phyloP scores from a whole-genome alignment of 2,888 invertebrate genomes.

The Fissipunctia ypsillon region DNA sequence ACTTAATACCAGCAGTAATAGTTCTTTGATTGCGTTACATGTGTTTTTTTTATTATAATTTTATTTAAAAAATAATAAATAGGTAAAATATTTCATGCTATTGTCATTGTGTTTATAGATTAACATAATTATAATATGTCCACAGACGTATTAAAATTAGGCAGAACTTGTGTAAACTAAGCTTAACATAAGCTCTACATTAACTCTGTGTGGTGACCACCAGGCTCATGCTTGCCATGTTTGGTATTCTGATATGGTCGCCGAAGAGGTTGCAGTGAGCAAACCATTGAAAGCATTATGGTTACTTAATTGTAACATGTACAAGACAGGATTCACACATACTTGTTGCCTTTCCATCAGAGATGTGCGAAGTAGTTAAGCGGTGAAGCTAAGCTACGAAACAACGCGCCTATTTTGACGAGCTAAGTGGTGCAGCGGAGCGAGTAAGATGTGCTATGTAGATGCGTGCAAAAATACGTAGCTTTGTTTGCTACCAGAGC shows the following conservation, averaged over 20 bases:
- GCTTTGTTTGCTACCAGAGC: no score
- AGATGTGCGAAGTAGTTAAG: no score
- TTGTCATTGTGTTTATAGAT: constrained; percentile 28
- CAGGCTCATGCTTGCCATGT: not conserved
- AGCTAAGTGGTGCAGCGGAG: not conserved
- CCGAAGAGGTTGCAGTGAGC: not conserved
- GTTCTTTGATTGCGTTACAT: not conserved
- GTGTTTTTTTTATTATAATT: constrained; percentile 14
- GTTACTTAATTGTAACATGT: not conserved
- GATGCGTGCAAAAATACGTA: no score
- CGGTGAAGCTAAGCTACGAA: no score
- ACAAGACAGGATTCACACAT: not conserved
- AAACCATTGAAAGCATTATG: no score
- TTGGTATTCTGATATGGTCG: not conserved
- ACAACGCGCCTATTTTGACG: not conserved
- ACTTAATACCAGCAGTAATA: not conserved
- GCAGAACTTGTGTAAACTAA: not conserved
- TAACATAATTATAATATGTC: not conserved
- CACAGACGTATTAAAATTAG: not conserved
- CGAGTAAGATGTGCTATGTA: no score
- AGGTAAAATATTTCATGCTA: constrained; percentile 8
- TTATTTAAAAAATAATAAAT: not conserved
- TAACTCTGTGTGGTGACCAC: not conserved
- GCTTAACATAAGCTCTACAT: not conserved
- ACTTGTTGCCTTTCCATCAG: not conserved